Evolutionary conservation across 2,888 invertebrate species (phyloP), one percentile per base, ranked within the genome.

Genomic region (Atrina japonica): DNA sequence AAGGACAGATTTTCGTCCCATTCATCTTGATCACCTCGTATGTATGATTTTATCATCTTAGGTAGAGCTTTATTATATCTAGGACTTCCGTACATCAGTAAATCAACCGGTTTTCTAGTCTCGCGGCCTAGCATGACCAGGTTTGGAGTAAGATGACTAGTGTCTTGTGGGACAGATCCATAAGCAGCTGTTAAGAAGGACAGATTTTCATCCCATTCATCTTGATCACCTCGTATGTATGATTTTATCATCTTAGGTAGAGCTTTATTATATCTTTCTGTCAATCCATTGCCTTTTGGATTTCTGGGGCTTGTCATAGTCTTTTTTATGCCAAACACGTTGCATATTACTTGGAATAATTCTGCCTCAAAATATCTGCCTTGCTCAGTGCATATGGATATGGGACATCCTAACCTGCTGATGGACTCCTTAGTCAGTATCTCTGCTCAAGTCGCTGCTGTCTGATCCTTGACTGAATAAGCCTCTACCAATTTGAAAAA

Each of bases 1-100:
- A 43, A 73, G 9, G 60, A 59, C 3, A 78, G 47, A 21, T 75
- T 40, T 6, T 66, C n/a, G 52, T 79, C 77, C 79, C 73, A 76
- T 11, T 73, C 70, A 23, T 23, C 29, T 25, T 71, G 69, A 3
- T 69, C 67, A 0, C 43, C 66, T 1, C 21, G 11, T 1, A 75
- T 23, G 16, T 29, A 30, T 23, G 71, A 56, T 40, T 43, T 68
- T 11, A 78, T 68, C 74, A 76, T 74, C 7, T 50, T 30, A 1
- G 69, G 7, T 3, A 76, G 55, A 9, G 71, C 71, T 16, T 64
- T 30, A 40, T 74, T 78, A 40, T 73, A 75, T 21, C 75, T 23
- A 7, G 9, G 11, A 3, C 18, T 40, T 3, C 2, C 27, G n/a
- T 45, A 40, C 3, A 67, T 71, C 18, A 71, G 29, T 3, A 75